Percentiles rank a stretch among this genome's conserved stretches.
phyloP scores from a whole-genome alignment of 2,797 vertebrate species.

The Cryptoblepharus egeriae region DNA sequence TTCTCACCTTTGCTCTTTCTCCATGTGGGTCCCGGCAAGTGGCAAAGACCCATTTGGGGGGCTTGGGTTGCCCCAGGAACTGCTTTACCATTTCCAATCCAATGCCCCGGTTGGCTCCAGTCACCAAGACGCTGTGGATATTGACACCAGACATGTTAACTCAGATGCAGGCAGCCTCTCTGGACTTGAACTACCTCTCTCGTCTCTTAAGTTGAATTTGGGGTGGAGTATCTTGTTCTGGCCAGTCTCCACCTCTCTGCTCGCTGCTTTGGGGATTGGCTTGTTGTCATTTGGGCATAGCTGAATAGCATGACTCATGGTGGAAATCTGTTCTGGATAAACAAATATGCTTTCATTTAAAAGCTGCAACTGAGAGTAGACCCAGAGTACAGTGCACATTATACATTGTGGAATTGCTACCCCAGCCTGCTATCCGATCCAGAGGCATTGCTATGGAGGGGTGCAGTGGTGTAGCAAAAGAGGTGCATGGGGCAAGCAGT shows the following conservation, averaged over 20 bases:
- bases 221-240: no score
- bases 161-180: not conserved
- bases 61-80: not conserved
- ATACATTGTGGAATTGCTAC: no score
- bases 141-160: not conserved
- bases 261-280: not conserved
- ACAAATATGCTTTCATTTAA: not conserved
- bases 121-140: conserved; percentile 3
- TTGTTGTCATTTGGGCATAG: no score
- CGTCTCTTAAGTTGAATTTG: no score
- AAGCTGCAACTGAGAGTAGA: no score
- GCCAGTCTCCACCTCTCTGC: not conserved
- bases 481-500: no score
- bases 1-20: not conserved
- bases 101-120: conserved; percentile 25
- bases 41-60: not conserved
- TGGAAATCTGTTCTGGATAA: not conserved
- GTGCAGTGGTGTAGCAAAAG: no score
- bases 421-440: no score
- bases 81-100: conserved; percentile 16
- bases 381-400: no score
- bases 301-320: not conserved
- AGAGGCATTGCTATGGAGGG: no score
- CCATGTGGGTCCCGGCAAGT: conserved; percentile 6
- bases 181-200: not conserved